Evolutionary conservation across 1,140 invertebrate species (phyloP), one percentile per base, ranked within the genome.

Genomic region (Lordiphosa clarofinis): DNA sequence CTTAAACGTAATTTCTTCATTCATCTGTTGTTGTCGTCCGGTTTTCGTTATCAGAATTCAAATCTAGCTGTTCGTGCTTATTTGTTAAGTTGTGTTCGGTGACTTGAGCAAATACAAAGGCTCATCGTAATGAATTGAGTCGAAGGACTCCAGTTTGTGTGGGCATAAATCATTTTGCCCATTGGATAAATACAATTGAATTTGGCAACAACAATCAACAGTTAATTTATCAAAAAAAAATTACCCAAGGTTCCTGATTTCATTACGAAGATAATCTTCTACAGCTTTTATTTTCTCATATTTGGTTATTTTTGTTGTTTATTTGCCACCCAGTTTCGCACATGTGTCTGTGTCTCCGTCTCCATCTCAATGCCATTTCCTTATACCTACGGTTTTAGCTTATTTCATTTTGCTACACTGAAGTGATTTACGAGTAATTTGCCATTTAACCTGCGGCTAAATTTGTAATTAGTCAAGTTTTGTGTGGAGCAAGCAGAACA

Each of bases 391-490:
- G 21, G 12, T 21, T 46, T 46, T 31, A 46, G 43, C 43, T 46
- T 28, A 46, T 46, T 46, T 46, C 43, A 21, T 21, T 46, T 46
- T 31, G 43, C 43, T 31, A 46, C 43, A 28, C 43, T 50, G 47
- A 59, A 59, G 60, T 63, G 60, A 70, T 70, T 70, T 70, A 70
- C 67, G 67, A 62, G 63, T 71, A 71, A 67, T 71, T 61, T 53
- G 63, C 57, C 67, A 71, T 71, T 71, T 71, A 71, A 71, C 67
- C 64, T 72, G 68, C 67, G 64, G 68, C 64, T 72, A 72, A 72
- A 63, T 72, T 67, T 72, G 58, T 72, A 68, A 68, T 71, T 71
- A 72, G 68, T 72, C 68, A 72, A 72, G 64, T 68, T 72, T 67
- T 49, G 49, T 59, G 55, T 58, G 65, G 59, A 52, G 64, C 64